These are phyloP conservation scores for Drosophila seguyi DNA, from an alignment of 1,140 invertebrate species.

Conservation along the genomic window DNA sequence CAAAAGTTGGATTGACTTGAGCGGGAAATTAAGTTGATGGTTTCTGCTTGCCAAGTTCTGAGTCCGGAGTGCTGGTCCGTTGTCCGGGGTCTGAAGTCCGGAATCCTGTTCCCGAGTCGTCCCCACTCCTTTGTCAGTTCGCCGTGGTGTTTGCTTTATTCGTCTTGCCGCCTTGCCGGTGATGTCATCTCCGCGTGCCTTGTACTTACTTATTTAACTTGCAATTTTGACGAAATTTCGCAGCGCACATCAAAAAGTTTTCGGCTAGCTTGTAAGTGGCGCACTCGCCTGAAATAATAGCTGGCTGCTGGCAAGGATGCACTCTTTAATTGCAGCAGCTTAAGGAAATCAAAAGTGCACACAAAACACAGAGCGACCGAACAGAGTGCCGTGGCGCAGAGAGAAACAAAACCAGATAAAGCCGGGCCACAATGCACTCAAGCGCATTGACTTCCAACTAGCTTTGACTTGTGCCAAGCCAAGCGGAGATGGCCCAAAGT, in stretches of 20 bases:
- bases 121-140: conserved; percentile 36
- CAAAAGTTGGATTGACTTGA: conserved; percentile 79
- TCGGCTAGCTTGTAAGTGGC: conserved; percentile 47
- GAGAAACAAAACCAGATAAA: conserved; percentile 43
- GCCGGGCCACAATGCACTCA: conserved; percentile 52
- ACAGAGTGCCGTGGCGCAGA: conserved; percentile 7
- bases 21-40: conserved; percentile 80
- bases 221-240: conserved; percentile 56
- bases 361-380: conserved; percentile 35
- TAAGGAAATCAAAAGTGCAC: conserved; percentile 61
- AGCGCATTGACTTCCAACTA: conserved; percentile 55
- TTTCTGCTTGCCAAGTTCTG: conserved; percentile 41
- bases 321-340: conserved; percentile 54
- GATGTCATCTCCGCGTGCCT: conserved; percentile 36
- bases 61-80: background rate
- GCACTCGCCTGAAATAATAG: conserved; percentile 66
- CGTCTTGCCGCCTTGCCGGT: conserved; percentile 26
- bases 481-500: conserved; percentile 49
- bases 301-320: conserved; percentile 35
- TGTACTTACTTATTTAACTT: conserved; percentile 68
- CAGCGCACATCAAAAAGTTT: conserved; percentile 73
- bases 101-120: background rate
- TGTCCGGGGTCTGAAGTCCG: background rate
- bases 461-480: conserved; percentile 56
- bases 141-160: conserved; percentile 51